These are phyloP conservation scores for Crepidodera aurea DNA, from an alignment of 2,888 invertebrate genomes.

Conservation along the genomic window DNA sequence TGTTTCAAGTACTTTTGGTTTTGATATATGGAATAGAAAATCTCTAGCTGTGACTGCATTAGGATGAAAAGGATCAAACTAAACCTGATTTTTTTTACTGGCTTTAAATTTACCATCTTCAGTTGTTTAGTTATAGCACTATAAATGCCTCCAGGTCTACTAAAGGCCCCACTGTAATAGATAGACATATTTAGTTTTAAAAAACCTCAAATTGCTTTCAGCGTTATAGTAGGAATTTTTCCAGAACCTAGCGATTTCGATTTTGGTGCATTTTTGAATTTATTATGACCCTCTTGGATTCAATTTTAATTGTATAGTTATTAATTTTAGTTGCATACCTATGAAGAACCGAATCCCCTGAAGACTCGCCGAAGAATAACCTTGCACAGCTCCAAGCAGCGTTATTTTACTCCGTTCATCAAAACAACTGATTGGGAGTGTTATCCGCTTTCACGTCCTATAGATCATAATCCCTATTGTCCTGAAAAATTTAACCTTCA, in stretches of 20 bases:
- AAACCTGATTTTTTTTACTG: slow-evolving; percentile 76
- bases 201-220: too few species aligned
- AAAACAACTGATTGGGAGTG: slow-evolving; percentile 42
- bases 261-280: too few species aligned
- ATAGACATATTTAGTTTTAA: too few species aligned
- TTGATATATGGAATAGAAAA: slow-evolving; percentile 74
- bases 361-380: slow-evolving; percentile 28
- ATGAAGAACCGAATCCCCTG: slow-evolving; percentile 1
- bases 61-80: slow-evolving; percentile 85
- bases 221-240: too few species aligned
- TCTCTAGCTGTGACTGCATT: slow-evolving; percentile 72
- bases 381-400: slow-evolving; percentile 33
- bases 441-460: slow-evolving; percentile 32
- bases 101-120: slow-evolving; percentile 76
- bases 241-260: too few species aligned
- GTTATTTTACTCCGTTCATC: slow-evolving; percentile 31
- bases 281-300: too few species aligned
- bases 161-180: slow-evolving; percentile 72
- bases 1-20: slow-evolving; percentile 71
- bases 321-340: neutral
- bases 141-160: slow-evolving; percentile 73
- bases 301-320: too few species aligned
- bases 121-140: slow-evolving; percentile 80
- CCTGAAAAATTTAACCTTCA: slow-evolving; percentile 38
- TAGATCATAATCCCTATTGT: slow-evolving; percentile 41